Conservation (phyloP, 2,113 vertebrate genomes). For the Spermophilus dauricus region DNA sequence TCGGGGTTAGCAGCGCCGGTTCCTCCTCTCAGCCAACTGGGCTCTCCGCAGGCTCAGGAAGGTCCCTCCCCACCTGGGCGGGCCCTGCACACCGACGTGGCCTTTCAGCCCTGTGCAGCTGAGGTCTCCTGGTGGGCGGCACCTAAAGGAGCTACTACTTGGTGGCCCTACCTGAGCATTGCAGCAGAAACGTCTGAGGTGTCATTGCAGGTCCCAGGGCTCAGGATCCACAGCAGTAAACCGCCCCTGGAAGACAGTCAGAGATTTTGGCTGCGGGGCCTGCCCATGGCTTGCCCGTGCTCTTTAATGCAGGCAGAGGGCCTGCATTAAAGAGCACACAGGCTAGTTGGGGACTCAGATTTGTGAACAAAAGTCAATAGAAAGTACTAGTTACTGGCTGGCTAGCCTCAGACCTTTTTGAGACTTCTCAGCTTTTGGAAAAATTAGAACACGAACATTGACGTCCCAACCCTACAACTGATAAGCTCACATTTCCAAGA, state of each 20-base stretch:
- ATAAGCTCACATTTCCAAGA: not conserved
- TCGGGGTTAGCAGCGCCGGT: not conserved
- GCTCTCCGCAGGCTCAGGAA: too few relatives aligned
- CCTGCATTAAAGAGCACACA: not conserved
- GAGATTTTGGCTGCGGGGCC: too few relatives aligned
- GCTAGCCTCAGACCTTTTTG: not conserved
- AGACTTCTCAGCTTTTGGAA: not conserved
- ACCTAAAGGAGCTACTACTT: too few relatives aligned
- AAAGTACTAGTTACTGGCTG: not conserved
- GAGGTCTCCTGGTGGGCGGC: accelerated
- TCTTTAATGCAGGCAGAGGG: not conserved
- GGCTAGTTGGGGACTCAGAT: not conserved
- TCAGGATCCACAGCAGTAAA: not conserved
- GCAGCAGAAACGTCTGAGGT: not conserved
- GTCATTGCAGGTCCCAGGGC: not conserved
- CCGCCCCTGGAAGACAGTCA: not conserved
- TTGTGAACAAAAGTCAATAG: not conserved
- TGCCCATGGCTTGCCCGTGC: too few relatives aligned
- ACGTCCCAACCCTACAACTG: not conserved
- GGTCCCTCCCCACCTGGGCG: not conserved
- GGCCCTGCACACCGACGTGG: not conserved
- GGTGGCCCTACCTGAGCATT: not conserved
- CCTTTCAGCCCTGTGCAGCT: accelerated
- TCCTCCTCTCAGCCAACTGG: accelerated
- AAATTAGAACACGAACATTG: not conserved